Conservation (phyloP, 2,113 vertebrate species). For the Arenaria interpres region DNA sequence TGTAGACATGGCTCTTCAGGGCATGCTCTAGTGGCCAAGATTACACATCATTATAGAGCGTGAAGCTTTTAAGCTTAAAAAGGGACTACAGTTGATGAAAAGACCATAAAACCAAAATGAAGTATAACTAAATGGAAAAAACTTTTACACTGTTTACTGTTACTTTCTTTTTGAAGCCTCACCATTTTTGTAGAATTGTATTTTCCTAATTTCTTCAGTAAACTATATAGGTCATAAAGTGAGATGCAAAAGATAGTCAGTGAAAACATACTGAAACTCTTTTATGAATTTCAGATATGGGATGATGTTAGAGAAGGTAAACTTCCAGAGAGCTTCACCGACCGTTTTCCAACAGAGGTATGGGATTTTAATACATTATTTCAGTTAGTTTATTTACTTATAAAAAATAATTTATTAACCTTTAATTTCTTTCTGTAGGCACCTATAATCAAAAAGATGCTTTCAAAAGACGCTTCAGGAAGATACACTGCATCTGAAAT, state of each 20-base stretch:
- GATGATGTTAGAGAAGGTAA: fast-evolving
- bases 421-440: constrained; percentile 7
- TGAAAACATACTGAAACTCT: neutral
- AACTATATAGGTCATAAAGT: neutral
- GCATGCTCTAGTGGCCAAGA: too few species aligned
- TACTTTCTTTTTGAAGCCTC: neutral
- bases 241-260: neutral
- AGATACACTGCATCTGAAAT: neutral
- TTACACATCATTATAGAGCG: neutral
- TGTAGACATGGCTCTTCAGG: too few species aligned
- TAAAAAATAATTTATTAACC: neutral
- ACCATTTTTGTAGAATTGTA: neutral
- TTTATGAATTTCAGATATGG: constrained; percentile 33
- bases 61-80: neutral
- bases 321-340: fast-evolving
- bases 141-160: neutral
- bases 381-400: neutral
- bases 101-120: neutral
- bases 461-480: neutral
- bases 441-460: constrained; percentile 30
- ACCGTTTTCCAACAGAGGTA: neutral
- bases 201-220: neutral
- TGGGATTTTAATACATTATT: neutral
- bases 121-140: neutral
- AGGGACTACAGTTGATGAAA: neutral